Evolutionary conservation across 2,797 vertebrate genomes (phyloP).

Genomic region (Basileuterus tristriatus): DNA sequence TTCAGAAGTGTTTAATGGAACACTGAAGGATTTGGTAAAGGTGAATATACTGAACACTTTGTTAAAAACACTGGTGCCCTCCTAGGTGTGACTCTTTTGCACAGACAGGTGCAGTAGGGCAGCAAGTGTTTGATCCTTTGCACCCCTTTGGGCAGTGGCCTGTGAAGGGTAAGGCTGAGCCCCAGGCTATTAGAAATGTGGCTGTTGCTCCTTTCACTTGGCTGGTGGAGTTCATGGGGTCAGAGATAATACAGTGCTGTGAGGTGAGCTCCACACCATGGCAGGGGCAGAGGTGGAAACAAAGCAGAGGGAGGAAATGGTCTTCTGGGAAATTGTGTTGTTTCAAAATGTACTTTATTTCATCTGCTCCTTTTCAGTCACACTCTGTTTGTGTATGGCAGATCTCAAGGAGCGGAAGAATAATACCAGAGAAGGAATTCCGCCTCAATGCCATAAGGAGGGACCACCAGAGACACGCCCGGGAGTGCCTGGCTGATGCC

Average conservation of each 20-base stretch:
- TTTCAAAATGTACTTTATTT: not conserved
- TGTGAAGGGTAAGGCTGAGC: not conserved
- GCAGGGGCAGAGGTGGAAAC: not conserved
- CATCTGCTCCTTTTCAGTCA: not conserved
- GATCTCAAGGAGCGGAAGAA: slow-evolving; percentile 91
- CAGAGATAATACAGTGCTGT: not conserved
- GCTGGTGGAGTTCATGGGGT: not conserved
- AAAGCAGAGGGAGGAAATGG: not conserved
- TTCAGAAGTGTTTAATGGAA: not conserved
- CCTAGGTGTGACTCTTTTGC: not conserved
- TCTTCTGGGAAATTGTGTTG: not conserved
- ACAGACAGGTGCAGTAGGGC: not conserved
- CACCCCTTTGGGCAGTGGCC: not conserved
- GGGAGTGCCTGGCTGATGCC: slow-evolving; percentile 86
- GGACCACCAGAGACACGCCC: slow-evolving; percentile 82
- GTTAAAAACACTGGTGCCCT: not conserved
- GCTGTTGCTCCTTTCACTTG: not conserved
- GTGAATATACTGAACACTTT: not conserved
- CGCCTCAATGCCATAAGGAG: slow-evolving; percentile 81
- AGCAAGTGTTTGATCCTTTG: not conserved
- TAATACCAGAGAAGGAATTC: slow-evolving; percentile 93
- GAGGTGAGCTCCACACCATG: not conserved
- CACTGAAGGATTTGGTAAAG: not conserved
- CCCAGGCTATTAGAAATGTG: not conserved
- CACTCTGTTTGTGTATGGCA: slow-evolving; percentile 49